phyloP scores from a whole-genome alignment of 1,140 invertebrate species.

The Protaetia brevitarsis region DNA sequence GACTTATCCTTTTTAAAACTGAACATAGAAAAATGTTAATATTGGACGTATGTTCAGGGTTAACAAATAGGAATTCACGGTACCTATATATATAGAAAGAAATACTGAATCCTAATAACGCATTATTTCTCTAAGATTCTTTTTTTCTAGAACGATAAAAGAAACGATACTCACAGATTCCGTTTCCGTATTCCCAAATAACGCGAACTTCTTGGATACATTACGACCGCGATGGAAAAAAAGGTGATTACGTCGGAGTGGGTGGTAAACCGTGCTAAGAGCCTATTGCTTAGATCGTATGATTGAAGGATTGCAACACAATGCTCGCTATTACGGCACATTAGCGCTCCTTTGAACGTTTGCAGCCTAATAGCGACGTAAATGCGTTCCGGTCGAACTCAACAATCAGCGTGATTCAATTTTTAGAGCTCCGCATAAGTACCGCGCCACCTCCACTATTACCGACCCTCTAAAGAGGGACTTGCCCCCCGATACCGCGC shows the following conservation, averaged over 20 bases:
- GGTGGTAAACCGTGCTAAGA: slow-evolving; percentile 29
- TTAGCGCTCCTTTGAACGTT: slow-evolving; percentile 46
- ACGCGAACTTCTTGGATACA: background rate
- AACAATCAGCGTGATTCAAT: slow-evolving; percentile 44
- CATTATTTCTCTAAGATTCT: too few relatives aligned
- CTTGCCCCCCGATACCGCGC: background rate
- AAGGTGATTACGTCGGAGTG: slow-evolving; percentile 9
- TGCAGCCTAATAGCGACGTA: slow-evolving; percentile 43
- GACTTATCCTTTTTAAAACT: too few relatives aligned
- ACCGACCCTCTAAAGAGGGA: background rate
- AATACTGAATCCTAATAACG: too few relatives aligned
- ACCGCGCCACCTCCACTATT: slow-evolving; percentile 20
- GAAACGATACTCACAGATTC: too few relatives aligned
- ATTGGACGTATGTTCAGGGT: too few relatives aligned
- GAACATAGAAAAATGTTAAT: too few relatives aligned
- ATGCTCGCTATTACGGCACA: slow-evolving; percentile 43
- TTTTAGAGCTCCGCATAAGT: slow-evolving; percentile 38
- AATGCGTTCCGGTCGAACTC: slow-evolving; percentile 43
- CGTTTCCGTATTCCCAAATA: too few relatives aligned
- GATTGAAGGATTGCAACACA: slow-evolving; percentile 42
- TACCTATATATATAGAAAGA: too few relatives aligned
- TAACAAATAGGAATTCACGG: too few relatives aligned
- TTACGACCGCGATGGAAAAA: background rate
- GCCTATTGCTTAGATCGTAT: slow-evolving; percentile 42
- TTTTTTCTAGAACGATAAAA: too few relatives aligned